These are phyloP conservation scores for Pantherophis guttatus DNA, from an alignment of 2,113 vertebrate species.

Conservation along the genomic window DNA sequence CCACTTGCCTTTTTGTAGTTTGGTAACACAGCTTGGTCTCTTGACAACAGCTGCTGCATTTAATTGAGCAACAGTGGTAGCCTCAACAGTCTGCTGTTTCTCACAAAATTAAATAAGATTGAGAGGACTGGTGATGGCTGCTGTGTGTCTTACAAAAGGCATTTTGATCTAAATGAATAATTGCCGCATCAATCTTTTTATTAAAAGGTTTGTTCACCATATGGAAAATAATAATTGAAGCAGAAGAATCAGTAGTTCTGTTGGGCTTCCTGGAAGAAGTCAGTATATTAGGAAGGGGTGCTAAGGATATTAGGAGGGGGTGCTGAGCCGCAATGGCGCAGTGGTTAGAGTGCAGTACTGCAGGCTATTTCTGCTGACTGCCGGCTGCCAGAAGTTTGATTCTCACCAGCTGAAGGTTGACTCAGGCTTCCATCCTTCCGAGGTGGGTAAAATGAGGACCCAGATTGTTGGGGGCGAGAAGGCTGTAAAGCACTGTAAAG, in stretches of 20 bases:
- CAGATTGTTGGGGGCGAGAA: no score
- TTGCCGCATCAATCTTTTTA: background rate
- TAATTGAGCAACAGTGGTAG: background rate
- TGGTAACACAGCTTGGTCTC: no score
- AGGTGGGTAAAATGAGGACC: no score
- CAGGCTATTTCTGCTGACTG: no score
- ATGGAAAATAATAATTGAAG: slow-evolving; percentile 21
- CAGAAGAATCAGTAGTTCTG: background rate
- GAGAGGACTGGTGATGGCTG: background rate
- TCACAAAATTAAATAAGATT: background rate
- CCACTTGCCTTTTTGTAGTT: background rate
- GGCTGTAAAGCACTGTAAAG: no score
- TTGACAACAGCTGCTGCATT: background rate
- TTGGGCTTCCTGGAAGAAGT: background rate
- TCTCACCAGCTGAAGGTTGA: no score
- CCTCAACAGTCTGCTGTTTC: background rate
- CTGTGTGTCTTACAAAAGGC: background rate
- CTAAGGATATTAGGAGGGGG: background rate
- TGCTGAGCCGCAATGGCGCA: no score
- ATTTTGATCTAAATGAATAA: background rate
- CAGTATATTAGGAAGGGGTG: background rate
- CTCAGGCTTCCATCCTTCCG: no score
- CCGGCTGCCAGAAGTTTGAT: no score
- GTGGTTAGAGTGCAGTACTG: no score
- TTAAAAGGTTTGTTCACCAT: background rate